Evolutionary conservation across 2,888 invertebrate genomes (phyloP).

Genomic region (Sinopyrophorus schimmeli): DNA sequence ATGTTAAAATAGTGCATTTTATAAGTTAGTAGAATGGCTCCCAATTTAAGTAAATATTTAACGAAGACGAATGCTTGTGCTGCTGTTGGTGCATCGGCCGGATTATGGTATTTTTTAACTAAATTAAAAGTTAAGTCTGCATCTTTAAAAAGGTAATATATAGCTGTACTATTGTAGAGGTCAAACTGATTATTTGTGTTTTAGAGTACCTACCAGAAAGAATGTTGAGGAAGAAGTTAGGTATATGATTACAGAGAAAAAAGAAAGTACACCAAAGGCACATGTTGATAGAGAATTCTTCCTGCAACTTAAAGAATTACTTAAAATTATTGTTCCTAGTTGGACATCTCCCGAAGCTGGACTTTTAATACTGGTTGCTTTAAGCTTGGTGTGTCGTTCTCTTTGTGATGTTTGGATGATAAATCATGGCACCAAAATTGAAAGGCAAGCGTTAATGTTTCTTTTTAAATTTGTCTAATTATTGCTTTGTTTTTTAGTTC

Average conservation of each 20-base stretch:
- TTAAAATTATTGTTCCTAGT: slow-evolving; percentile 80
- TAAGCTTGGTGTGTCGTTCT: slow-evolving; percentile 82
- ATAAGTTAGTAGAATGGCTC: no score
- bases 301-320: slow-evolving; percentile 66
- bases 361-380: slow-evolving; percentile 74
- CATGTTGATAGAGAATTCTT: slow-evolving; percentile 78
- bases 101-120: no score
- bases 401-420: slow-evolving; percentile 98
- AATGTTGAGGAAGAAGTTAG: slow-evolving; percentile 73
- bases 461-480: background rate
- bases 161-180: slow-evolving; percentile 16
- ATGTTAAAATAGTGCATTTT: no score
- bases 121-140: no score
- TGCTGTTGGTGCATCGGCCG: slow-evolving; percentile 66
- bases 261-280: slow-evolving; percentile 65
- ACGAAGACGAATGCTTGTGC: slow-evolving; percentile 67
- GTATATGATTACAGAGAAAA: slow-evolving; percentile 76
- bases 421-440: slow-evolving; percentile 89
- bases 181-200: slow-evolving; percentile 13
- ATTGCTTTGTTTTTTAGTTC: slow-evolving; percentile 66
- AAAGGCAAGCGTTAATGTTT: slow-evolving; percentile 67
- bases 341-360: slow-evolving; percentile 76
- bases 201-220: slow-evolving; percentile 57
- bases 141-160: slow-evolving; percentile 43
- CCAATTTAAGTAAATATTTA: slow-evolving; percentile 74